Percentiles rank a stretch among this genome's conserved stretches.
These are phyloP conservation scores for Rhamnusium bicolor DNA, from an alignment of 2,888 invertebrate genomes.

Conservation along the genomic window DNA sequence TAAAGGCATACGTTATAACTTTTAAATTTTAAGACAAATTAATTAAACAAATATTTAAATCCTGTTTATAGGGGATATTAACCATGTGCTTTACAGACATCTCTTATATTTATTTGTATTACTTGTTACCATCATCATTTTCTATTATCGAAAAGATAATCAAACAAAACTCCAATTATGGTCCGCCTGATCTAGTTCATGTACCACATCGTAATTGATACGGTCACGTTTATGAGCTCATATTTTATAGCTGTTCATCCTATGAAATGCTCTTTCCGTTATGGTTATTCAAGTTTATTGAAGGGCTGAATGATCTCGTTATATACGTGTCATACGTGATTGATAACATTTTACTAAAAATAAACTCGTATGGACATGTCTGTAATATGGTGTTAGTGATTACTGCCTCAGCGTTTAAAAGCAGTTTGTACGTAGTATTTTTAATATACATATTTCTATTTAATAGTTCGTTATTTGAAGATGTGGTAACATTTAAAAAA, in stretches of 20 bases:
- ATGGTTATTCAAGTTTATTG: background rate
- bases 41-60: no score
- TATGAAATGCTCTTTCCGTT: background rate
- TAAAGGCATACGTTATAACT: no score
- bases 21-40: no score
- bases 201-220: background rate
- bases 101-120: background rate
- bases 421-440: no score
- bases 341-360: background rate
- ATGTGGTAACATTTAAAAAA: no score
- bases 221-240: background rate
- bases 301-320: background rate
- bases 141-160: background rate
- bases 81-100: no score
- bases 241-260: background rate
- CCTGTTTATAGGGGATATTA: no score
- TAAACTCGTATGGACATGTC: background rate
- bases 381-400: background rate
- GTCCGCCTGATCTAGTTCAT: background rate
- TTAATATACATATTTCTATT: no score
- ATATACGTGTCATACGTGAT: background rate
- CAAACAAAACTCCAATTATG: background rate
- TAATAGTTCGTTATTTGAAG: no score
- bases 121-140: background rate
- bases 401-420: no score